Base-by-base conservation (phyloP, 2,113 vertebrate species). In the Peucedramus taeniatus region DNA sequence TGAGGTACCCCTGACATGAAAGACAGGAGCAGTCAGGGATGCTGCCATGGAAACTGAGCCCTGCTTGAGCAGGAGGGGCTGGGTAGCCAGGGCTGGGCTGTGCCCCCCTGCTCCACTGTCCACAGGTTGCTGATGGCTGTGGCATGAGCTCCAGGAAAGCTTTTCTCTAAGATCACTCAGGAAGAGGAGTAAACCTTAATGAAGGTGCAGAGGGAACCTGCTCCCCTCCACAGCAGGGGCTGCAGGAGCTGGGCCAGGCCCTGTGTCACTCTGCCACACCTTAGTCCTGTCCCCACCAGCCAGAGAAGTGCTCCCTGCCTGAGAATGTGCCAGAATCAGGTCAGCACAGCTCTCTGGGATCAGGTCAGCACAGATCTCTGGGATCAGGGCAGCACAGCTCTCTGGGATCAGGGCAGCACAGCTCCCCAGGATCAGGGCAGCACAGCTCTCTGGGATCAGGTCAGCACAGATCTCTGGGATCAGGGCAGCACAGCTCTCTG, bases 251-350 rank as follows among this genome's bases (percentile, higher is more conserved):
- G 33, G 17, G 19, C 20, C 37, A 49, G 37, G 20, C 5, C 7
- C 17, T 1, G 0, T 18, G 37, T 47, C 26, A 64, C 44, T 70
- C 61, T 56, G 37, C 7, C 26, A 20, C 8, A 26, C 6, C 10
- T 27, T 64, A 45, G 16, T 8, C 24, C 61, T 3, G 1, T 64
- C 44, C 42, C 57, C 40, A 35, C 9, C 14, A 68, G 15, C 51
- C 28, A 6, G 0, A 9, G 26, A 4, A 10, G 10, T 6, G 33
- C 9, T 45, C 0, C 0, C 35, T 30, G 51, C 51, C 11, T 0
- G 1, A 14, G 17, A 33, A 39, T 39, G 26, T 33, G 51, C 42
- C 31, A 40, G 22, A 49, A 47, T 19, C 20, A 54, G 45, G 7
- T n/a, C 42, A 64, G 68, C 35, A 39, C 59, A 60, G 15, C 24